Evolutionary conservation across 2,797 vertebrate species (phyloP), one percentile per base, ranked within the genome.

Genomic region (Gobio occitaniae): DNA sequence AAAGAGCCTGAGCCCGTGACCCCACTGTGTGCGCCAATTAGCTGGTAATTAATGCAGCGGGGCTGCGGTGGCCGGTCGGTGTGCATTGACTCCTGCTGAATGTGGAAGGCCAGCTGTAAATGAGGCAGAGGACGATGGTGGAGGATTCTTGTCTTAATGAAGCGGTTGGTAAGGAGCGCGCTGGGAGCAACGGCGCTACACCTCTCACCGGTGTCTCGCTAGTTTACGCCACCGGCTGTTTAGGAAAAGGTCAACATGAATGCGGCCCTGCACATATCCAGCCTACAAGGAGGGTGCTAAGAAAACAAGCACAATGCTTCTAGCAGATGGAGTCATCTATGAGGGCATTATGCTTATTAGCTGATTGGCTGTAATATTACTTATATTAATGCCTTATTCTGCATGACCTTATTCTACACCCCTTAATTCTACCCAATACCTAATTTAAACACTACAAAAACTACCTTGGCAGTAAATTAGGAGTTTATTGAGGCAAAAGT

Each of bases 131-230:
- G 75, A 86, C 90, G 79, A 86, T 90, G 86, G 88, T 86, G 90
- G 92, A 92, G 96, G 94, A 99, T 99, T 98, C 96, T 93, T 97
- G 93, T 91, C 93, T 94, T 95, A 96, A 96, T 94, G 92, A 96
- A 94, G 88, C 91, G 93, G 97, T 97, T 99, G 97, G 96, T 96
- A 96, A 95, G 97, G 96, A 96, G 96, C 95, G 91, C 41, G 80
- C 89, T 90, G 86, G 59, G 88, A 50, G 90, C 91, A 91, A 93
- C 91, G 89, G 44, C 92, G 19, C 77, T 13, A 15, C 77, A 78
- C 78, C 65, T 74, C 63, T 78, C 69, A 48, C 79, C 79, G 59
- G 44, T 88, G 83, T 86, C 76, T 70, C 59, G 86, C 90, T 86
- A 80, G 83, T 47, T 47, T 86, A 89, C 74, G 90, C 89, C 70